Evolutionary conservation across 2,888 invertebrate species (phyloP).

Genomic region (Noctuana brunneofusca): DNA sequence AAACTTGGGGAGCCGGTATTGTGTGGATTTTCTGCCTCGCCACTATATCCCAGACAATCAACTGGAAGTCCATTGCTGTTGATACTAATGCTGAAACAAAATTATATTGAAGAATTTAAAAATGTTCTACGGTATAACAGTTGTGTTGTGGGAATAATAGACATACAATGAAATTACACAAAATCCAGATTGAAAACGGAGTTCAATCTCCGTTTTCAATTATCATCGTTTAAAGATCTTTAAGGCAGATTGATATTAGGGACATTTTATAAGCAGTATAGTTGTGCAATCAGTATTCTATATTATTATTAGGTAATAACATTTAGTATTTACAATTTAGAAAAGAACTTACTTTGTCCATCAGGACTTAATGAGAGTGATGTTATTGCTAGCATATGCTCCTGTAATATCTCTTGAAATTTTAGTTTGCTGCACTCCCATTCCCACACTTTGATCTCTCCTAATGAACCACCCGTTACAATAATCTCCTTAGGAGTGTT

Average conservation of each 20-base stretch:
- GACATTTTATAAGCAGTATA: too few relatives aligned
- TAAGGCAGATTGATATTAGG: too few relatives aligned
- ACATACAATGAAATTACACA: too few relatives aligned
- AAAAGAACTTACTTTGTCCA: constrained; percentile 88
- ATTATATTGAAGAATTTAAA: neutral
- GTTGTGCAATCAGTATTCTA: too few relatives aligned
- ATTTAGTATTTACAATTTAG: too few relatives aligned
- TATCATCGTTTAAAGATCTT: too few relatives aligned
- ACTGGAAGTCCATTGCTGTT: constrained; percentile 94
- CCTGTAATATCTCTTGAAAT: constrained; percentile 89
- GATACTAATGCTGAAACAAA: constrained; percentile 88
- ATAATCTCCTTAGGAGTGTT: constrained; percentile 86
- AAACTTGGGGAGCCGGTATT: constrained; percentile 94
- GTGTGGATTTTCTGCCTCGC: constrained; percentile 91
- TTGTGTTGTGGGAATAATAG: too few relatives aligned
- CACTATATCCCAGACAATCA: constrained; percentile 95
- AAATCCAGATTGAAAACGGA: too few relatives aligned
- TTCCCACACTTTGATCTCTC: constrained; percentile 94
- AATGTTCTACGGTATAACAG: too few relatives aligned
- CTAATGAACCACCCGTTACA: constrained; percentile 95
- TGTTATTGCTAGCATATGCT: constrained; percentile 95
- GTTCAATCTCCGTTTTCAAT: too few relatives aligned
- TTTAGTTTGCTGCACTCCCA: constrained; percentile 90
- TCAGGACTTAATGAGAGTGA: constrained; percentile 95
- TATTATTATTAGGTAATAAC: too few relatives aligned